phyloP scores from a whole-genome alignment of 2,797 vertebrate species.

The Alca torda region DNA sequence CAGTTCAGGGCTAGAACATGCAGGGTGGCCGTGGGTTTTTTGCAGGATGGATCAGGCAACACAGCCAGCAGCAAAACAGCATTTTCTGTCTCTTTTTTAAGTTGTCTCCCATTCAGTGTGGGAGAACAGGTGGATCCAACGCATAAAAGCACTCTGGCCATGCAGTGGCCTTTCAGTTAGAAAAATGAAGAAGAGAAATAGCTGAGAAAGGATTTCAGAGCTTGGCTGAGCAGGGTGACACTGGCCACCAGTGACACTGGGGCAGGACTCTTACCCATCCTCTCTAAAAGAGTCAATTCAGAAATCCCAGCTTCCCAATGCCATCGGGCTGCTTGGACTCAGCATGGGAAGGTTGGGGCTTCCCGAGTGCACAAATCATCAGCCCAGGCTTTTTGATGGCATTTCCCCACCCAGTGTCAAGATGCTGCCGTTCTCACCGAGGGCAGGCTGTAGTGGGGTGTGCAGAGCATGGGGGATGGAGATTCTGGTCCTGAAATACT shows the following conservation, averaged over 20 bases:
- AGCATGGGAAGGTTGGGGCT: fast-evolving
- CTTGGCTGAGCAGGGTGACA: background rate
- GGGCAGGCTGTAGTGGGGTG: background rate
- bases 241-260: background rate
- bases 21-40: background rate
- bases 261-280: background rate
- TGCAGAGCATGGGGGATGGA: fast-evolving
- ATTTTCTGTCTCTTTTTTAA: background rate
- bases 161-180: background rate
- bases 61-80: background rate
- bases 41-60: background rate
- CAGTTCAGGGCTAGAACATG: background rate
- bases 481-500: background rate
- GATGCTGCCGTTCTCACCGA: fast-evolving
- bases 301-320: background rate
- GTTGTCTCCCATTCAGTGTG: fast-evolving
- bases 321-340: fast-evolving
- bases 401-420: background rate
- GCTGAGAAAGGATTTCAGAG: background rate
- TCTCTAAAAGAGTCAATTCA: background rate
- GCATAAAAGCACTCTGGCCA: background rate
- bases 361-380: background rate
- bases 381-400: background rate
- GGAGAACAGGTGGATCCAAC: background rate
- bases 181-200: background rate